Evolutionary conservation across 2,113 vertebrate species (phyloP).

Genomic region (Silurus meridionalis): DNA sequence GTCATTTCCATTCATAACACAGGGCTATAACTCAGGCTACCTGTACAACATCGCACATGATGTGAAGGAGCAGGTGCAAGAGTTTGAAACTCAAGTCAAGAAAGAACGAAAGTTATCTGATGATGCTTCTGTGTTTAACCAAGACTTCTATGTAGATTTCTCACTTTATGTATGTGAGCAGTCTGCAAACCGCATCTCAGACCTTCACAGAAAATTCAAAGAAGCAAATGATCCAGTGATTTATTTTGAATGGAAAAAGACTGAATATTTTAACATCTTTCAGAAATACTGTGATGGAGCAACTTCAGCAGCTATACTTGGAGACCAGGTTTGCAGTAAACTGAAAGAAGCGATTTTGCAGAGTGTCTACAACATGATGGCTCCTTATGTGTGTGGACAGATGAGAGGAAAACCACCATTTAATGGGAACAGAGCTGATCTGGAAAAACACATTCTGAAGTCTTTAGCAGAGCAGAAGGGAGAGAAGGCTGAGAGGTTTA

Average conservation of each 20-base stretch:
- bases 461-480: constrained; percentile 56
- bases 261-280: constrained; percentile 66
- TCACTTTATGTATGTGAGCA: constrained; percentile 50
- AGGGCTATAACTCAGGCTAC: constrained; percentile 32
- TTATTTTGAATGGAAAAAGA: constrained; percentile 63
- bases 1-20: neutral
- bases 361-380: constrained; percentile 44
- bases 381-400: constrained; percentile 50
- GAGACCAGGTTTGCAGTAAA: constrained; percentile 64
- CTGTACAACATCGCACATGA: constrained; percentile 57
- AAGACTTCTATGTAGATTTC: constrained; percentile 45
- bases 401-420: constrained; percentile 58
- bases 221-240: constrained; percentile 59
- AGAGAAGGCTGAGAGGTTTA: constrained; percentile 62
- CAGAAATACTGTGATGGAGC: constrained; percentile 65
- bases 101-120: neutral
- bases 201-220: constrained; percentile 57
- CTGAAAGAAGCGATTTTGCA: constrained; percentile 47
- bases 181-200: constrained; percentile 49
- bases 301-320: constrained; percentile 62
- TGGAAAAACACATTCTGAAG: constrained; percentile 66
- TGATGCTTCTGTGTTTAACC: neutral
- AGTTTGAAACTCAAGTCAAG: constrained; percentile 12
- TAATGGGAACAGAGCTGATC: constrained; percentile 57
- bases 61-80: constrained; percentile 16